These are phyloP conservation scores for Ceyx margarethae DNA, from an alignment of 2,113 vertebrate genomes.

Conservation along the genomic window DNA sequence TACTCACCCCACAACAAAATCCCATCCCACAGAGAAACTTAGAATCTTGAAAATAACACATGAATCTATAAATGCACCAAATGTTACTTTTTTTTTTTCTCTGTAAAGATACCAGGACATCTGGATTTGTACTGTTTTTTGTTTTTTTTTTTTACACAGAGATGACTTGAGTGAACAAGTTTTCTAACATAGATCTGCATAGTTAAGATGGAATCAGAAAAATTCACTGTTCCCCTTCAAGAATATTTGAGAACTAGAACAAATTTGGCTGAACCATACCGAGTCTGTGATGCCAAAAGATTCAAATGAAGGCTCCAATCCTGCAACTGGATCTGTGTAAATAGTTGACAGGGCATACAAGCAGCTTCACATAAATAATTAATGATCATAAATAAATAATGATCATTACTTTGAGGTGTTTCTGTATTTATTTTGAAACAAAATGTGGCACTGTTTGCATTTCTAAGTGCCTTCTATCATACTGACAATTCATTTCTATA, in stretches of 20 bases:
- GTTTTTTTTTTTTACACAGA: neutral
- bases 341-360: conserved; percentile 40
- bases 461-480: neutral
- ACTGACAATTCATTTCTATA: neutral
- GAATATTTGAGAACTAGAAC: neutral
- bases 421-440: neutral
- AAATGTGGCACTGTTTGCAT: neutral
- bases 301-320: conserved; percentile 61
- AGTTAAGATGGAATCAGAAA: neutral
- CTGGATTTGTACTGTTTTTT: neutral
- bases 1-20: neutral
- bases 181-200: neutral
- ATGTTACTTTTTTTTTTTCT: conserved; percentile 12
- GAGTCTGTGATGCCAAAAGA: conserved; percentile 33
- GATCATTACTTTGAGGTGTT: neutral
- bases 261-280: conserved; percentile 28
- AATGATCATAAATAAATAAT: conserved; percentile 35
- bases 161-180: neutral
- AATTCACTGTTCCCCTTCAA: neutral
- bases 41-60: neutral
- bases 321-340: conserved; percentile 49
- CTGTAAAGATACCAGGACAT: neutral
- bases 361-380: conserved; percentile 14
- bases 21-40: neutral
- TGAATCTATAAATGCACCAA: neutral